These are phyloP conservation scores for Rhopalosiphum nymphaeae DNA, from an alignment of 2,888 invertebrate genomes.

Conservation along the genomic window DNA sequence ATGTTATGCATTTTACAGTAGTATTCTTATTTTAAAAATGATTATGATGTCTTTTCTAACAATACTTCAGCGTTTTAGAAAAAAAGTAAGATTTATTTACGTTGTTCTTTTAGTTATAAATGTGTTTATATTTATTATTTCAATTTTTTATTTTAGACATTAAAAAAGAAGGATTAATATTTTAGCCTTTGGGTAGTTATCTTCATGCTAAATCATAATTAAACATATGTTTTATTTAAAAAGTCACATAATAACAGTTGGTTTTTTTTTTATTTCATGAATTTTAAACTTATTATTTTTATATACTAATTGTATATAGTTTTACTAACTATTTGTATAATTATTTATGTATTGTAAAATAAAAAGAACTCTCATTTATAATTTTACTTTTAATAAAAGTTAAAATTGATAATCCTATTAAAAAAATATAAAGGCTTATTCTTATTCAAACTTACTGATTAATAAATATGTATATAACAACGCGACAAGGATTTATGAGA, in stretches of 20 bases:
- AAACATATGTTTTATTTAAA: neutral
- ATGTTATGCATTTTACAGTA: conserved; percentile 68
- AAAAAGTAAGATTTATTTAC: conserved; percentile 67
- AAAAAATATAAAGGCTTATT: neutral
- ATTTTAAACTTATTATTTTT: no score
- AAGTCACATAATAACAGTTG: no score
- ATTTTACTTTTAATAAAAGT: neutral
- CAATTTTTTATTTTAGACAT: neutral
- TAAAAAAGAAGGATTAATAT: neutral
- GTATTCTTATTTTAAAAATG: conserved; percentile 67
- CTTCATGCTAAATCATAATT: neutral
- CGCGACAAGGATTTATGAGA: neutral
- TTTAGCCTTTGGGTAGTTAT: neutral
- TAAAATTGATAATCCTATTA: neutral
- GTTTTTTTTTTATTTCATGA: neutral
- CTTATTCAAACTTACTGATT: neutral
- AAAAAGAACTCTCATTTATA: neutral
- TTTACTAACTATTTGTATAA: neutral
- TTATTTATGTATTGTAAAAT: neutral
- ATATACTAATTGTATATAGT: no score
- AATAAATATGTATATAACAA: neutral
- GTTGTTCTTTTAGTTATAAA: neutral
- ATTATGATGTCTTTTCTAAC: conserved; percentile 67
- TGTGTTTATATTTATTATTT: neutral
- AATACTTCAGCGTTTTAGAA: conserved; percentile 66